A percentile compares a stretch with the other conserved stretches of the same genome.
Conservation (phyloP, 2,113 vertebrate species). For the Prionailurus viverrinus region DNA sequence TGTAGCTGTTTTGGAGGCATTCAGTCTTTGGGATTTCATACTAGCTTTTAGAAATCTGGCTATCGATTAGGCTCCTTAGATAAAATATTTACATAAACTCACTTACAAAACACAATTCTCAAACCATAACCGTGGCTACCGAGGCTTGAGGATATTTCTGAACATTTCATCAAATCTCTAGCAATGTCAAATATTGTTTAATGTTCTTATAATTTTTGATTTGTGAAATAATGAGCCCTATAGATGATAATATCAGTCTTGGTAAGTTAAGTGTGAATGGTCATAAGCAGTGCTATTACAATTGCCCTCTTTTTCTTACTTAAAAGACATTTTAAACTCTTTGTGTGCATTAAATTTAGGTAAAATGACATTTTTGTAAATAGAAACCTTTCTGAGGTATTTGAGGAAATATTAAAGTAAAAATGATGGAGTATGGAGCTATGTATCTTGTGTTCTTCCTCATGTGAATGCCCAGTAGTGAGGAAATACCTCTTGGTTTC, state of each 20-base stretch:
- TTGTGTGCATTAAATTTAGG: neutral
- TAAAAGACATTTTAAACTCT: neutral
- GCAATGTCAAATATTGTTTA: neutral
- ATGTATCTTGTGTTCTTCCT: neutral
- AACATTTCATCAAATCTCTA: slow-evolving; percentile 3
- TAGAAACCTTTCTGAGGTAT: neutral
- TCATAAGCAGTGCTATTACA: neutral
- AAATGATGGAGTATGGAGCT: neutral
- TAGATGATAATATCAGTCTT: neutral
- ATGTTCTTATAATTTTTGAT: neutral
- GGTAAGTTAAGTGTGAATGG: neutral
- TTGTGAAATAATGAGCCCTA: neutral
- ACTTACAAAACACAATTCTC: slow-evolving; percentile 47
- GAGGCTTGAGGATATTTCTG: slow-evolving; percentile 21
- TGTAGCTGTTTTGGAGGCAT: slow-evolving; percentile 48
- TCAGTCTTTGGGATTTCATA: slow-evolving; percentile 67
- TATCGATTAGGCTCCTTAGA: slow-evolving; percentile 47
- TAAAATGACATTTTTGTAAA: neutral
- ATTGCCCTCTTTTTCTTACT: neutral
- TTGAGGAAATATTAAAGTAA: neutral
- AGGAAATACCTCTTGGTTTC: neutral
- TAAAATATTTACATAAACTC: slow-evolving; percentile 44
- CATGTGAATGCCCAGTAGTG: neutral
- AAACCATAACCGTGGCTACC: neutral
- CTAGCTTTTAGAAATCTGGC: slow-evolving; percentile 59